A percentile compares a stretch with the other conserved stretches of the same genome.
Evolutionary conservation across 2,797 vertebrate species (phyloP).

Genomic region (Pristis pectinata): DNA sequence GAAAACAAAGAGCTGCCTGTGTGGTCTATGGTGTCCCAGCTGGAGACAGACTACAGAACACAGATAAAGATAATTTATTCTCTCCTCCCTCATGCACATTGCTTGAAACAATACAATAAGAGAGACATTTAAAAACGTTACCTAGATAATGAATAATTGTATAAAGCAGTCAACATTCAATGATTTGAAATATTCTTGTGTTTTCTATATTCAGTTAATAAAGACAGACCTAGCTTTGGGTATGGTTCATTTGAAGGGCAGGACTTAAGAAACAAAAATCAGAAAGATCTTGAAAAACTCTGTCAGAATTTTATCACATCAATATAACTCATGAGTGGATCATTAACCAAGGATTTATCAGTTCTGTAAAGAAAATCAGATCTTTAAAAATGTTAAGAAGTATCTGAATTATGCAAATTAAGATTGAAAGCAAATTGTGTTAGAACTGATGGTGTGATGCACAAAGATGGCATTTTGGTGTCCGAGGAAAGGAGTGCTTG

Average conservation of each 20-base stretch:
- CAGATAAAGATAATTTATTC: conserved; percentile 27
- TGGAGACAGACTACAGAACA: not conserved
- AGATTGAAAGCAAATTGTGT: not conserved
- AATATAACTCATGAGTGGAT: not conserved
- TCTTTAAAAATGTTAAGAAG: not conserved
- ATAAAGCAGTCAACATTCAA: not conserved
- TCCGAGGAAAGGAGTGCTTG: too few relatives aligned
- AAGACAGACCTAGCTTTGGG: not conserved
- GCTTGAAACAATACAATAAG: not conserved
- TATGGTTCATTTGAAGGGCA: not conserved
- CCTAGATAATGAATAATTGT: not conserved
- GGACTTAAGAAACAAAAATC: not conserved
- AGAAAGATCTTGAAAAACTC: not conserved
- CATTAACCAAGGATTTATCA: too few relatives aligned
- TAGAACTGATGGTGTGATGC: not conserved
- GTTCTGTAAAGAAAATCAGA: not conserved
- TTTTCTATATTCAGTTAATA: not conserved
- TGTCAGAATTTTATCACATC: not conserved
- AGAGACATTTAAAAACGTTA: not conserved
- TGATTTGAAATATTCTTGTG: not conserved
- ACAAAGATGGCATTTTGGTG: too few relatives aligned
- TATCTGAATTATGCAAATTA: not conserved
- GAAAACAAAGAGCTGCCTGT: not conserved
- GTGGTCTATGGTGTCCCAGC: conserved; percentile 2
- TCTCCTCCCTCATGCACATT: not conserved